Base-by-base conservation (phyloP, 2,888 invertebrate genomes). In the Strigamia maritima region DNA sequence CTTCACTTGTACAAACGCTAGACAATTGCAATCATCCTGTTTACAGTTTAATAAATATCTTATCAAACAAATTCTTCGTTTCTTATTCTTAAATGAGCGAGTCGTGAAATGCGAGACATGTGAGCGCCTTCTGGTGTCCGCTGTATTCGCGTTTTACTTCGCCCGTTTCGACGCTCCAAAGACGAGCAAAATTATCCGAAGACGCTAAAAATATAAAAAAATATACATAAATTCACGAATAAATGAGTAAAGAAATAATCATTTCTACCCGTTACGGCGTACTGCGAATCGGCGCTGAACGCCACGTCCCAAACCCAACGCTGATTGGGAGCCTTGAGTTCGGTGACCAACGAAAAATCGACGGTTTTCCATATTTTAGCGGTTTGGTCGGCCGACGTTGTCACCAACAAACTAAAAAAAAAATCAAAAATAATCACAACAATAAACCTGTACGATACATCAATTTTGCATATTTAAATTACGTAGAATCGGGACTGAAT, bases 291-390 rank as follows among this genome's bases (percentile, higher is more conserved):
- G 49, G 94, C 92, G 86, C 95, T 97, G 86, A 98, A 98, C 76
- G 95, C 97, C 78, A 94, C 94, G 88, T 98, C 98, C 98, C 98
- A 98, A 44, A 98, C 96, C 98, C 98, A 98, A 84, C 94, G 90
- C 87, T 94, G 93, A 79, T 91, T 90, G 81, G 93, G 92, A 83
- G 92, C 91, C 79, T 91, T 90, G 82, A 95, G 87, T 85, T 93
- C 93, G 80, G 83, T 90, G 90, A 82, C 88, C 79, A 85, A 81
- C 70, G 86, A 82, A 8, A 86, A 85, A 82, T 88, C 88, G 35
- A 86, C 87, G 0, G 94, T 94, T 84, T 91, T 91, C 97, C 97
- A 98, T 82, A 98, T 91, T 84, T 92, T 90, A 24, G 95, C 94
- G 0, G 94, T 94, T 83, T 94, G 93, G 88, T 98, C 98, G 74